phyloP scores from a whole-genome alignment of 2,888 invertebrate species.

The Syrphus vitripennis region DNA sequence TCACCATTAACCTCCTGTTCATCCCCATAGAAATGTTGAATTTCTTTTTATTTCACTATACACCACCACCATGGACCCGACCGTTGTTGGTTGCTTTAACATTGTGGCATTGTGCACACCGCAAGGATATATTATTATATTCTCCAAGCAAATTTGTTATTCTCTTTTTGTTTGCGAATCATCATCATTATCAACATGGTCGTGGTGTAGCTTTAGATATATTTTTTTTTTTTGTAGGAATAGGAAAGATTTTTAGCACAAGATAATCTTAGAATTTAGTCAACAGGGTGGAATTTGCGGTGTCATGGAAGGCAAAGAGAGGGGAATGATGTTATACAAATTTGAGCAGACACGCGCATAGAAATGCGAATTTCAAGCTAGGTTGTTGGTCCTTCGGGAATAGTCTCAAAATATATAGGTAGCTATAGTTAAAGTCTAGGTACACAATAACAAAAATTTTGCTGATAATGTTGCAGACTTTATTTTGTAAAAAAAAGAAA shows the following conservation, averaged over 20 bases:
- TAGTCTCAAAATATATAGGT: slow-evolving; percentile 48
- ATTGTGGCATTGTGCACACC: slow-evolving; percentile 33
- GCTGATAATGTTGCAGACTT: slow-evolving; percentile 24
- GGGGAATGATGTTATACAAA: slow-evolving; percentile 12
- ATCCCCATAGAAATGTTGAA: not conserved
- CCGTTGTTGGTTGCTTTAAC: slow-evolving; percentile 42
- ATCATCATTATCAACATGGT: slow-evolving; percentile 10
- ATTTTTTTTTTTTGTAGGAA: not conserved
- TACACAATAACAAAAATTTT: slow-evolving; percentile 22
- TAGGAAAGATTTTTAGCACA: slow-evolving; percentile 15
- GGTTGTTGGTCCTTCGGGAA: slow-evolving; percentile 48
- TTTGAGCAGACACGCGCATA: slow-evolving; percentile 50
- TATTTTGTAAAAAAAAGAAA: not conserved
- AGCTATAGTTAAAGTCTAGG: slow-evolving; percentile 43
- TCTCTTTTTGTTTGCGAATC: slow-evolving; percentile 53
- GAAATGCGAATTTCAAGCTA: not conserved
- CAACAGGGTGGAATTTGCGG: not conserved
- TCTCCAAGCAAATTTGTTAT: slow-evolving; percentile 50
- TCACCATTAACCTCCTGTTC: not conserved
- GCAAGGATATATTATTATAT: slow-evolving; percentile 51
- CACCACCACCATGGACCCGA: not conserved
- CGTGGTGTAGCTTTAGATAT: not conserved
- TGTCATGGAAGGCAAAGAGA: not conserved
- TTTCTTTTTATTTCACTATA: not conserved
- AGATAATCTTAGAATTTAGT: slow-evolving; percentile 32